A percentile compares a stretch with the other conserved stretches of the same genome.
Evolutionary conservation across 2,888 invertebrate species (phyloP).

Genomic region (Sphaerophoria rueppellii): DNA sequence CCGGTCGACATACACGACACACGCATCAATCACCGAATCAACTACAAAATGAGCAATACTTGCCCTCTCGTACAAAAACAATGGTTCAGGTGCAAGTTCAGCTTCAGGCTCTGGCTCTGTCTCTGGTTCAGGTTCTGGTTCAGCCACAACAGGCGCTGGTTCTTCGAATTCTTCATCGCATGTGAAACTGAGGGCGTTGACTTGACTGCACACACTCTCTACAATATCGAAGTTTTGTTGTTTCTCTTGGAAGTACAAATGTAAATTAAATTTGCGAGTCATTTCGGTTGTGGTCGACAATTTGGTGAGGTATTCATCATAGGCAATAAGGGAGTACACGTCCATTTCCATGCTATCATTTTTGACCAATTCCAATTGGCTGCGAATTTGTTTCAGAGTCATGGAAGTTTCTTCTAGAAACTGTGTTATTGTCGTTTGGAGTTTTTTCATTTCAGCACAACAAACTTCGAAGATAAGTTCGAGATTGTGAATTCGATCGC

Average conservation of each 20-base stretch:
- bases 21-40: constrained; percentile 53
- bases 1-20: constrained; percentile 59
- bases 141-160: neutral
- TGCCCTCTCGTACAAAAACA: constrained; percentile 54
- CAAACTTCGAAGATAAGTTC: constrained; percentile 65
- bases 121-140: neutral
- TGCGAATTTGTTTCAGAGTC: constrained; percentile 47
- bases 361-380: constrained; percentile 31
- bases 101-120: neutral
- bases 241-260: constrained; percentile 61
- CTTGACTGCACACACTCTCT: constrained; percentile 37
- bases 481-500: constrained; percentile 64
- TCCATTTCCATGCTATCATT: constrained; percentile 6
- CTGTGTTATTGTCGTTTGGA: constrained; percentile 56
- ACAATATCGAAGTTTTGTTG: constrained; percentile 59
- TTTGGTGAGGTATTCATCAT: constrained; percentile 65
- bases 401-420: constrained; percentile 61
- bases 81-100: constrained; percentile 3
- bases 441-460: constrained; percentile 65
- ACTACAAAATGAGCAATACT: constrained; percentile 54
- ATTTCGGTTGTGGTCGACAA: constrained; percentile 57
- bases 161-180: constrained; percentile 11
- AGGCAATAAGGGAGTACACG: constrained; percentile 49
- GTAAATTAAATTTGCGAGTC: constrained; percentile 65
- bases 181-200: constrained; percentile 33